A percentile compares a stretch with the other conserved stretches of the same genome.
Evolutionary conservation across 2,888 invertebrate genomes (phyloP).

Genomic region (Phasia obesa): DNA sequence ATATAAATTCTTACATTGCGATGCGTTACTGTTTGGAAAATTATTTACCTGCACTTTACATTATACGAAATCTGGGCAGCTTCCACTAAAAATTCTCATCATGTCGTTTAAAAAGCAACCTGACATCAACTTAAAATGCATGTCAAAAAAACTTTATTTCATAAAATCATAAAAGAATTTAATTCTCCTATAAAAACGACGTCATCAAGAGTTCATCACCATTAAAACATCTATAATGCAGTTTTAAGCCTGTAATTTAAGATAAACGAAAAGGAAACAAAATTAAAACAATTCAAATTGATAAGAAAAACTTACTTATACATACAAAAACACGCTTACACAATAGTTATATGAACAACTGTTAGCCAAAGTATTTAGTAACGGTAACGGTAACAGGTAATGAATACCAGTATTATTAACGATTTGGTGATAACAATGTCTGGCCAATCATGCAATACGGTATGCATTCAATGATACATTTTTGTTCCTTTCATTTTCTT

Average conservation of each 20-base stretch:
- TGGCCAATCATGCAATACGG: not conserved
- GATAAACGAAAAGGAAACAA: slow-evolving; percentile 9
- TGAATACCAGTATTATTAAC: slow-evolving; percentile 22
- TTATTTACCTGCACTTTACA: not conserved
- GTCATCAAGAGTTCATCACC: not conserved
- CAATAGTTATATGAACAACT: not conserved
- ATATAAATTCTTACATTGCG: too few species aligned
- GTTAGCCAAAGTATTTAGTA: slow-evolving; percentile 5
- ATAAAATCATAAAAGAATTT: not conserved
- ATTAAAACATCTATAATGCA: slow-evolving; percentile 8
- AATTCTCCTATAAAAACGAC: not conserved
- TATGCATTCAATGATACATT: not conserved
- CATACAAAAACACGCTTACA: not conserved
- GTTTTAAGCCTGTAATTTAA: slow-evolving; percentile 23
- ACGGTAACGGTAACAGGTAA: slow-evolving; percentile 40
- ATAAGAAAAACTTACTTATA: not conserved
- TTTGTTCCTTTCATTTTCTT: not conserved
- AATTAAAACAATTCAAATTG: slow-evolving; percentile 28
- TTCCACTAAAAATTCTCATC: not conserved
- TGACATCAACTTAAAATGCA: not conserved
- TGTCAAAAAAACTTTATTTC: slow-evolving; percentile 18
- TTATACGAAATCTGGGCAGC: not conserved
- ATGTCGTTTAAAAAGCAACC: not conserved
- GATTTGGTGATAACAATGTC: not conserved
- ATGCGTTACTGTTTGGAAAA: too few species aligned